Evolutionary conservation across 2,797 vertebrate species (phyloP).

Genomic region (Rhabdomys pumilio): DNA sequence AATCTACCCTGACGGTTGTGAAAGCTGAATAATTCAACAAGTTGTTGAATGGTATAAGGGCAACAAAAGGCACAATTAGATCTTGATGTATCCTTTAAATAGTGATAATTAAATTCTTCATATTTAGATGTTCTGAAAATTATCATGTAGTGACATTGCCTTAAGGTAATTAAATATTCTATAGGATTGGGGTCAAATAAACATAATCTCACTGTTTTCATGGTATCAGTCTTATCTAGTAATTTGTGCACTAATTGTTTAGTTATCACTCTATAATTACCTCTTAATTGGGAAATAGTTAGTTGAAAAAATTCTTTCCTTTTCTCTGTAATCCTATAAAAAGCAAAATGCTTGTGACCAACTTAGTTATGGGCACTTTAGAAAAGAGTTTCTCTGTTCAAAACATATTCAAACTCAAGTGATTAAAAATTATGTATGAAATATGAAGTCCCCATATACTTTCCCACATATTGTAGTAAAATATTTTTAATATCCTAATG

Average conservation of each 20-base stretch:
- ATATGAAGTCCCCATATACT: not conserved
- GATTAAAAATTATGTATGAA: constrained; percentile 59
- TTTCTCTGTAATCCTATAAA: not conserved
- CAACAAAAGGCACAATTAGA: constrained; percentile 81
- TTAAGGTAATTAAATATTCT: not conserved
- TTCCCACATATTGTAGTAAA: not conserved
- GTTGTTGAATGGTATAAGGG: constrained; percentile 77
- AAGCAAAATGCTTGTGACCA: constrained; percentile 23
- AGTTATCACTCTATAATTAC: constrained; percentile 37
- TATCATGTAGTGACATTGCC: not conserved
- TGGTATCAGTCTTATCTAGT: constrained; percentile 18
- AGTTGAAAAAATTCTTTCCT: constrained; percentile 27
- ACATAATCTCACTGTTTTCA: not conserved
- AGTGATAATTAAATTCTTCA: not conserved
- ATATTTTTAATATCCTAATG: not conserved
- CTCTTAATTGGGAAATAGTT: constrained; percentile 52
- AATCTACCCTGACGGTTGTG: constrained; percentile 71
- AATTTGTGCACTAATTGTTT: constrained; percentile 54
- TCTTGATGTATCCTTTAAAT: constrained; percentile 43
- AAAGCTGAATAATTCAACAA: constrained; percentile 80
- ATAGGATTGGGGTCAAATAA: not conserved
- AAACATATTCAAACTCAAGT: constrained; percentile 46
- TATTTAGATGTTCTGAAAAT: constrained; percentile 28
- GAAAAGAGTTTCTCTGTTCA: constrained; percentile 10
- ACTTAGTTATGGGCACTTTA: constrained; percentile 8